Evolutionary conservation across 2,888 invertebrate genomes (phyloP), one percentile per base, ranked within the genome.

Genomic region (Ophion ventricosus): DNA sequence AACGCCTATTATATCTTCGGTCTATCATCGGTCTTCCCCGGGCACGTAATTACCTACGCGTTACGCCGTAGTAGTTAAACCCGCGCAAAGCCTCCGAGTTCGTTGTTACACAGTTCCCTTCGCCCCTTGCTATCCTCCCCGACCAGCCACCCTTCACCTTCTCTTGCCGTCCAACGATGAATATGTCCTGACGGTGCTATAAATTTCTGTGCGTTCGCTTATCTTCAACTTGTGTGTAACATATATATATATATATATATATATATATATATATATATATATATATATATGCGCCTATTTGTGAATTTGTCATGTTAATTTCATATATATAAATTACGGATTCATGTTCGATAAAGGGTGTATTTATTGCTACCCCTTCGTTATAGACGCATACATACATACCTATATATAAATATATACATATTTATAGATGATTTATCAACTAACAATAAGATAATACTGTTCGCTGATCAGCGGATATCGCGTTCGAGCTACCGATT

Each of bases 131-230:
- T 4, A 49, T 0, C 49, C 49, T 11, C 14, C 17, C 49, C 49
- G 49, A 61, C 29, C 61, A 17, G 5, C 25, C 10, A 61, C 54
- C 40, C 54, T 49, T 56, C 70, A 54, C 70, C 56, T n/a, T 54
- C 63, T 29, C 49, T 17, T 49, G 49, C 49, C 49, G 17, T 17
- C 10, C n/a, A 57, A 56, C 75, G 72, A 83, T 83, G 79, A 83
- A 83, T 83, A 72, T 40, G 80, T 83, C 83, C 83, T 80, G 23
- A 25, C 76, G 80, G 80, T 66, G 35, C 75, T 66, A 83, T 83
- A 83, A 83, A 83, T 83, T 70, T 82, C 56, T n/a, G 26, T 64
- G 59, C 54, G 63, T 67, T 81, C 77, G 66, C 74, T 82, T 79
- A 79, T 82, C 76, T 76, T 25, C 8, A 57, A 66, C 17, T 74